Conservation (phyloP, 2,797 vertebrate species). For the Crypturellus tataupa region DNA sequence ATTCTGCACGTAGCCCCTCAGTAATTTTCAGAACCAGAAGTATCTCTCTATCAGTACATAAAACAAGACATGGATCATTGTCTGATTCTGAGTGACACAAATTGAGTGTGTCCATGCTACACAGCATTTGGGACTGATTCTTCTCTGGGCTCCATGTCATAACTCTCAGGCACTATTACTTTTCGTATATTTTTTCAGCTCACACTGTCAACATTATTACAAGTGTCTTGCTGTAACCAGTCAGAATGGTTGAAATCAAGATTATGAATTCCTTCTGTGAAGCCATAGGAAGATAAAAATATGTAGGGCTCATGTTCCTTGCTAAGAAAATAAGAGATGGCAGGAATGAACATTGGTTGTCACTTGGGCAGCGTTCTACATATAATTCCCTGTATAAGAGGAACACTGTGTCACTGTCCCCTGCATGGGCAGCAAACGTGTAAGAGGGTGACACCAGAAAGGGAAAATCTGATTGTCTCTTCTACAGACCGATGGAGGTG, state of each 20-base stretch:
- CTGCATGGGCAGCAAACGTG: rapidly evolving
- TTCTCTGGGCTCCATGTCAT: rapidly evolving
- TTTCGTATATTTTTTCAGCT: background rate
- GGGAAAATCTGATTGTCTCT: background rate
- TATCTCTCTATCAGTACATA: background rate
- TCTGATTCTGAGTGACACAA: background rate
- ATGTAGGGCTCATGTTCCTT: rapidly evolving
- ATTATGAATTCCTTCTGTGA: rapidly evolving
- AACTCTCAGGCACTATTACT: rapidly evolving
- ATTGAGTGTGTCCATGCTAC: background rate
- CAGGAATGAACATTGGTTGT: background rate
- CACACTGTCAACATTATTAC: background rate
- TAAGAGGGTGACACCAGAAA: background rate
- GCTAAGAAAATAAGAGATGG: background rate
- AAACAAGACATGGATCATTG: background rate
- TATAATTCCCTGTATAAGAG: background rate
- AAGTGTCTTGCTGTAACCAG: background rate
- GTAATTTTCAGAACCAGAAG: background rate
- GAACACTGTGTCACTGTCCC: background rate
- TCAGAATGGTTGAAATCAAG: background rate
- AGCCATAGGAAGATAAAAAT: background rate
- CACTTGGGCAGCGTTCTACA: background rate
- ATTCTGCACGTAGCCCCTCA: background rate
- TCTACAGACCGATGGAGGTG: background rate
- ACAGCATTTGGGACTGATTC: background rate